phyloP scores from a whole-genome alignment of 2,888 invertebrate genomes.

The Heliconius ethilla region DNA sequence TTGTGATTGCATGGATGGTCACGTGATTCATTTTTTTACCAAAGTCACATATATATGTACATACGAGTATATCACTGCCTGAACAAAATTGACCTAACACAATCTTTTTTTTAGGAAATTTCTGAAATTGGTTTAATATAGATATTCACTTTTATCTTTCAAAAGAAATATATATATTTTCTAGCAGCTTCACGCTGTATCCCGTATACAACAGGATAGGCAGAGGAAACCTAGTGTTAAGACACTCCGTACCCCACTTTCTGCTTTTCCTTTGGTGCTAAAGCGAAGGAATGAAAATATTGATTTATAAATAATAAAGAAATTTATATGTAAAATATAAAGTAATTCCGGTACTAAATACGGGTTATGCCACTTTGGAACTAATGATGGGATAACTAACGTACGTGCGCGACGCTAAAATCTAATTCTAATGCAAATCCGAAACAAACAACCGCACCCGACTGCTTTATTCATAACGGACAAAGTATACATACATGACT shows the following conservation, averaged over 20 bases:
- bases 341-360: neutral
- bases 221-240: no score
- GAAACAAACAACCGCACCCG: conserved; percentile 48
- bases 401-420: conserved; percentile 47
- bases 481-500: conserved; percentile 53
- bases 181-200: neutral
- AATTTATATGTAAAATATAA: no score
- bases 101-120: no score
- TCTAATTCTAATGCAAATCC: conserved; percentile 64
- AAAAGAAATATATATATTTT: no score
- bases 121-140: no score
- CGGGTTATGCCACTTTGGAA: neutral
- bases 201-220: neutral
- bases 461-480: conserved; percentile 47
- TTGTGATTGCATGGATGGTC: conserved; percentile 27
- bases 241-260: no score
- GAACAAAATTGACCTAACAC: neutral
- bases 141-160: no score
- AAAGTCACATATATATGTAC: neutral
- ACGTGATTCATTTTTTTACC: conserved; percentile 38
- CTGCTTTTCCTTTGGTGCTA: no score
- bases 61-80: neutral
- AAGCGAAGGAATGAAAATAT: no score
- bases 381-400: conserved; percentile 29
- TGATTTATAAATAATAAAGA: no score